A percentile compares a stretch with the other conserved stretches of the same genome.
Evolutionary conservation across 2,113 vertebrate species (phyloP).

Genomic region (Urocolius indicus): DNA sequence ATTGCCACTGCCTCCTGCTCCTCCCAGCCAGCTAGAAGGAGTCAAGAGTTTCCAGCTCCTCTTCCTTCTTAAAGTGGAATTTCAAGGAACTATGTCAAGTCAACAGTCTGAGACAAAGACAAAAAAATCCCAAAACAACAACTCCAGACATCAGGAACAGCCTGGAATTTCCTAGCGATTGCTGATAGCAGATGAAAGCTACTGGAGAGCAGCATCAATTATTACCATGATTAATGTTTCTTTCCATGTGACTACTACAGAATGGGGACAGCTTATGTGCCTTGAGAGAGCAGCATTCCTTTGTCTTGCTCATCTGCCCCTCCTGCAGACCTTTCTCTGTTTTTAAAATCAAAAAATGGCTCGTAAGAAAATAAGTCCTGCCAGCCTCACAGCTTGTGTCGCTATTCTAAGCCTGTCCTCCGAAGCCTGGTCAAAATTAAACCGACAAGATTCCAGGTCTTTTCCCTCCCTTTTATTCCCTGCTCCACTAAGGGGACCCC

Average conservation of each 20-base stretch:
- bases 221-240: conserved; percentile 36
- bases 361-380: neutral
- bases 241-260: conserved; percentile 5
- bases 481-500: conserved; percentile 20
- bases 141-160: neutral
- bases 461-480: conserved; percentile 44
- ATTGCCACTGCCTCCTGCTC: neutral
- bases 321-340: neutral
- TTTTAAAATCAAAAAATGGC: conserved; percentile 26
- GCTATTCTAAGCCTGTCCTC: conserved; percentile 39
- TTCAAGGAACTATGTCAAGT: conserved; percentile 47
- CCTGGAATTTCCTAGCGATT: conserved; percentile 64
- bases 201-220: neutral
- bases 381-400: conserved; percentile 28
- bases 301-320: conserved; percentile 53
- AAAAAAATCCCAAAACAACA: neutral
- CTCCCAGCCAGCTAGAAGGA: neutral
- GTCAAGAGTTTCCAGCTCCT: neutral
- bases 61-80: conserved; percentile 23
- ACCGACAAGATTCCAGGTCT: conserved; percentile 32
- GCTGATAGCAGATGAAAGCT: conserved; percentile 61
- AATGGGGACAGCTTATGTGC: conserved; percentile 6
- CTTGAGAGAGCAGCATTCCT: conserved; percentile 40
- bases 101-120: conserved; percentile 29
- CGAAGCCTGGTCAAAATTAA: conserved; percentile 54